A percentile compares a stretch with the other conserved stretches of the same genome.
These are phyloP conservation scores for Dipodomys ordii DNA, from an alignment of 2,113 vertebrate species.

Conservation along the genomic window DNA sequence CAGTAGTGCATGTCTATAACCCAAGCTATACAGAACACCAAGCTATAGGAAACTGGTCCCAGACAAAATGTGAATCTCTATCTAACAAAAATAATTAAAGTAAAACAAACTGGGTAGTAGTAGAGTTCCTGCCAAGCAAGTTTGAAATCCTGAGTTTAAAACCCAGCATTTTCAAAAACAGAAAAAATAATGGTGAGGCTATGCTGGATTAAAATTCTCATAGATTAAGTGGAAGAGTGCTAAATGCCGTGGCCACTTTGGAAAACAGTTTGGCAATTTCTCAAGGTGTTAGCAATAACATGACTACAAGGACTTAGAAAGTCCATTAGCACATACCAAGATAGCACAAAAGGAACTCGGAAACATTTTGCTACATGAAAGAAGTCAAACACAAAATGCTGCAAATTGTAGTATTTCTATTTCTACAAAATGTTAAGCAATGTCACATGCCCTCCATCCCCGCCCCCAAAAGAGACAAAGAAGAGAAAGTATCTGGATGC, in stretches of 20 bases:
- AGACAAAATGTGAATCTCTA: no score
- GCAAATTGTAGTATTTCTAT: not conserved
- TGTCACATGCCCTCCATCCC: no score
- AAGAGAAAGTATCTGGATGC: no score
- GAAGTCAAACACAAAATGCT: not conserved
- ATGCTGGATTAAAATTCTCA: not conserved
- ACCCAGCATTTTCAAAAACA: not conserved
- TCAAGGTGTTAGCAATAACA: not conserved
- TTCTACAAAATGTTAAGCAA: not conserved
- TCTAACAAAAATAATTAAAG: no score
- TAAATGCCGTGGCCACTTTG: not conserved
- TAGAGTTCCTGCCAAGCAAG: no score
- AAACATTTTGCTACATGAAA: not conserved
- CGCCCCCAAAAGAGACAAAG: no score
- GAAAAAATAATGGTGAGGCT: not conserved
- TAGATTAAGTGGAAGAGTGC: not conserved
- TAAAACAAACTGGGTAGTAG: no score
- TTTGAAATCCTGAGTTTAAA: no score
- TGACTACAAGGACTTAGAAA: not conserved
- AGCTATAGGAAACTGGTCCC: no score
- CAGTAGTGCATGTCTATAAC: no score
- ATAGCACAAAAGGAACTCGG: not conserved
- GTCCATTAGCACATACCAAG: not conserved
- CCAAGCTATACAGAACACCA: no score
- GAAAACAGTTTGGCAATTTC: conserved; percentile 16